Base-by-base conservation (phyloP, 2,797 vertebrate genomes). In the Crypturellus tataupa region DNA sequence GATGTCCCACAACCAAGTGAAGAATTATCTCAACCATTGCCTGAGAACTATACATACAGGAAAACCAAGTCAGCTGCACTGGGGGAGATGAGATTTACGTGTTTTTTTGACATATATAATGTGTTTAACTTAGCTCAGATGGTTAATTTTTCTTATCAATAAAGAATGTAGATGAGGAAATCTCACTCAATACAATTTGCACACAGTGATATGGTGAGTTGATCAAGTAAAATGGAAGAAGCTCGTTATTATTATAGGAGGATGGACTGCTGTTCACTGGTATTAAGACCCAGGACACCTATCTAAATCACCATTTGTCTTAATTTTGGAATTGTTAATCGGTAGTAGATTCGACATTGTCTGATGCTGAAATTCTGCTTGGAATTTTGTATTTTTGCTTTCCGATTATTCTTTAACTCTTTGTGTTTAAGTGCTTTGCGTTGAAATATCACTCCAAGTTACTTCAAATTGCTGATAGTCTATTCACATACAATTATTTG, bases 21-120 rank as follows among this genome's bases (percentile, higher is more conserved):
- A 89, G 60, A 90, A 78, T 88, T 86, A 69, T 63, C 44, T 88
- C 55, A 81, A 35, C 51, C n/a, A 85, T 95, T 12, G 62, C 18
- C 44, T 84, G 80, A 33, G 87, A 92, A 60, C 8, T 10, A 20
- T 35, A 59, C 10, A 10, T 21, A 63, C 13, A 51, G 42, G 24
- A 76, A 85, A 77, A 90, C 93, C 81, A 56, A 79, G 3, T 64
- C 71, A 69, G 29, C 21, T 14, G 85, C 2, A 65, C 25, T 83
- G n/a, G 60, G 9, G 87, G 20, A 95, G 25, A 65, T 72, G 33
- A 85, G 44, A 39, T 80, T 85, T 75, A 42, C 11, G 53, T 16
- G 8, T 39, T 31, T 59, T 75, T 44, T 6, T 73, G 37, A 3
- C 31, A 42, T 29, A 39, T 15, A 29, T 49, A 18, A 56, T 16